A percentile compares a stretch with the other conserved stretches of the same genome.
Conservation (phyloP, 1,140 invertebrate genomes). For the Mylabris phalerata region DNA sequence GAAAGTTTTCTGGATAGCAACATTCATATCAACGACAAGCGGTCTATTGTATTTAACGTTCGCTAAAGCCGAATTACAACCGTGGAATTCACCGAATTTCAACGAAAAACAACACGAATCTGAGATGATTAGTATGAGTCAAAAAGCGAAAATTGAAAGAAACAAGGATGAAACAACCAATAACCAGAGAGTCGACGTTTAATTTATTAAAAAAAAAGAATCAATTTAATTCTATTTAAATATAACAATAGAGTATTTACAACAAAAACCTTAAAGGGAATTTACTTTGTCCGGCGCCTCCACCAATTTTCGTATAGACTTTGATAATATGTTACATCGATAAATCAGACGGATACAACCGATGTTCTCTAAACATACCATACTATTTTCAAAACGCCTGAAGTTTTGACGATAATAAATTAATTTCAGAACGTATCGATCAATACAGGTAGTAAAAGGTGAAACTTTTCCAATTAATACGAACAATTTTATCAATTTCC, state of each 20-base stretch:
- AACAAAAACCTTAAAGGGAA: not conserved
- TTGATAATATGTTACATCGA: not conserved
- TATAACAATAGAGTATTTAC: too few relatives aligned
- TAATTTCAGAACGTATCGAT: too few relatives aligned
- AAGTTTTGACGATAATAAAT: too few relatives aligned
- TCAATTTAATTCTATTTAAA: too few relatives aligned
- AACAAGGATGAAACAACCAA: conserved; percentile 18
- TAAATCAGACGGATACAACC: not conserved
- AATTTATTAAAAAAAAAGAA: too few relatives aligned
- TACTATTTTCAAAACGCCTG: too few relatives aligned
- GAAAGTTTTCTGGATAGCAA: conserved; percentile 54
- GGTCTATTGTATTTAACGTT: conserved; percentile 51
- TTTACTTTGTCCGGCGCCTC: not conserved
- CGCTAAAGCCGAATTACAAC: conserved; percentile 53
- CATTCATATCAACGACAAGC: conserved; percentile 47
- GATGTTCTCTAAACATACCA: too few relatives aligned
- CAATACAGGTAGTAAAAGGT: too few relatives aligned
- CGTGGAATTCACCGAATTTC: conserved; percentile 51
- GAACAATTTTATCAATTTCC: too few relatives aligned
- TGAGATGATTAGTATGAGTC: conserved; percentile 23
- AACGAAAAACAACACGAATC: conserved; percentile 9
- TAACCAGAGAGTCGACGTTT: too few relatives aligned
- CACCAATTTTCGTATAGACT: not conserved
- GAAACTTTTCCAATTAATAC: too few relatives aligned
- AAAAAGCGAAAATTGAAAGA: conserved; percentile 9